A percentile compares a stretch with the other conserved stretches of the same genome.
These are phyloP conservation scores for Pterophyllum scalare DNA, from an alignment of 2,113 vertebrate genomes.

Conservation along the genomic window DNA sequence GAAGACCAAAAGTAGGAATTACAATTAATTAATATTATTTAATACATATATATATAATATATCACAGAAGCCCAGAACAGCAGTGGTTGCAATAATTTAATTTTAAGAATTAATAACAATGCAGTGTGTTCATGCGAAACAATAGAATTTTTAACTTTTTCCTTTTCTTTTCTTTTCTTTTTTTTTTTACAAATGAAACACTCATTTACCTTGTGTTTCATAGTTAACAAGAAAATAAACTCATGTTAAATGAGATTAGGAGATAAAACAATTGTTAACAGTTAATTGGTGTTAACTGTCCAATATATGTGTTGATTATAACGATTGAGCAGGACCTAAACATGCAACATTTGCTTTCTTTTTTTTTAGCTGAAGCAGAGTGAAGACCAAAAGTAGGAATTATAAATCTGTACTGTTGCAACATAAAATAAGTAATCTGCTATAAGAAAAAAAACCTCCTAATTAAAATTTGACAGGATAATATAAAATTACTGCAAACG, in stretches of 20 bases:
- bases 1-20: slow-evolving; percentile 54
- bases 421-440: background rate
- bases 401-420: background rate
- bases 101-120: no score
- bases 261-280: background rate
- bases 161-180: no score
- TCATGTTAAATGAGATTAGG: background rate
- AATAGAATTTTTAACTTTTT: background rate
- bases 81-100: background rate
- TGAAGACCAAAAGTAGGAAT: no score
- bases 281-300: background rate
- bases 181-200: background rate
- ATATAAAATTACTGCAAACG: background rate
- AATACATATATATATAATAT: background rate
- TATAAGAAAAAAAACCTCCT: no score
- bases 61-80: background rate
- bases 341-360: no score
- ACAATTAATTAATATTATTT: slow-evolving; percentile 13
- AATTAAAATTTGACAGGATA: slow-evolving; percentile 3
- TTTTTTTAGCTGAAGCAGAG: no score
- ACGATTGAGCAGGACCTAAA: no score
- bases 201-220: background rate
- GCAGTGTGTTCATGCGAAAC: background rate
- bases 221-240: background rate
- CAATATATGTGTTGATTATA: no score